Evolutionary conservation across 2,797 vertebrate species (phyloP).

Genomic region (Cyprinodon diabolis): DNA sequence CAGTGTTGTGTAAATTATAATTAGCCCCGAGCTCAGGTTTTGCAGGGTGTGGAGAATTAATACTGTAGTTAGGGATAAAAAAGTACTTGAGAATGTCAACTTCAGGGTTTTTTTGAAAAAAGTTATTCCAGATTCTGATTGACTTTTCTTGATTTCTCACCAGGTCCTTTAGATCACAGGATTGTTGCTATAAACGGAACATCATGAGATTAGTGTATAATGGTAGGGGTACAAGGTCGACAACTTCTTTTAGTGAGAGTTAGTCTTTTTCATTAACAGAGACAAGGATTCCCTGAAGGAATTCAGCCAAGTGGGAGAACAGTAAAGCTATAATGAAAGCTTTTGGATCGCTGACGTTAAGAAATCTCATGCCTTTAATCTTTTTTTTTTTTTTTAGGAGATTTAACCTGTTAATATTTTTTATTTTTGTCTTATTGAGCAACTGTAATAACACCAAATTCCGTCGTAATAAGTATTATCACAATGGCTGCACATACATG

Average conservation of each 20-base stretch:
- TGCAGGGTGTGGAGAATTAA: conserved; percentile 30
- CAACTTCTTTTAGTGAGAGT: conserved; percentile 59
- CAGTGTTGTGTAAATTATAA: conserved; percentile 24
- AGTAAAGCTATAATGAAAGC: conserved; percentile 23
- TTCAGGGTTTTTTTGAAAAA: conserved; percentile 6
- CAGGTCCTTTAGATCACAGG: background rate
- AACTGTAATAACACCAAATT: background rate
- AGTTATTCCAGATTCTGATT: background rate
- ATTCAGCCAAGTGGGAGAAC: conserved; percentile 24
- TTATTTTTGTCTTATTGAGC: background rate
- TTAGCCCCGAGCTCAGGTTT: conserved; percentile 7
- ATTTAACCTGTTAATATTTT: background rate
- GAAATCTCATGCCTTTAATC: background rate
- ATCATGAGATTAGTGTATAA: conserved; percentile 31
- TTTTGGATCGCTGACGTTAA: conserved; percentile 35
- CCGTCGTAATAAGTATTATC: background rate
- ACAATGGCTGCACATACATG: background rate
- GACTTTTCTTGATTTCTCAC: conserved; percentile 3
- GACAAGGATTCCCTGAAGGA: conserved; percentile 37
- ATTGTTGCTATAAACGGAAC: conserved; percentile 3
- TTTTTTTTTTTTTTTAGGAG: background rate
- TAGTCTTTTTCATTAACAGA: conserved; percentile 52
- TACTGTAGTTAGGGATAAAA: conserved; percentile 40
- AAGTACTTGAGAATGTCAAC: conserved; percentile 6
- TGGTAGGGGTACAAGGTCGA: conserved; percentile 28